Evolutionary conservation across 2,797 vertebrate genomes (phyloP), one percentile per base, ranked within the genome.

Genomic region (Acipenser transmontanus): DNA sequence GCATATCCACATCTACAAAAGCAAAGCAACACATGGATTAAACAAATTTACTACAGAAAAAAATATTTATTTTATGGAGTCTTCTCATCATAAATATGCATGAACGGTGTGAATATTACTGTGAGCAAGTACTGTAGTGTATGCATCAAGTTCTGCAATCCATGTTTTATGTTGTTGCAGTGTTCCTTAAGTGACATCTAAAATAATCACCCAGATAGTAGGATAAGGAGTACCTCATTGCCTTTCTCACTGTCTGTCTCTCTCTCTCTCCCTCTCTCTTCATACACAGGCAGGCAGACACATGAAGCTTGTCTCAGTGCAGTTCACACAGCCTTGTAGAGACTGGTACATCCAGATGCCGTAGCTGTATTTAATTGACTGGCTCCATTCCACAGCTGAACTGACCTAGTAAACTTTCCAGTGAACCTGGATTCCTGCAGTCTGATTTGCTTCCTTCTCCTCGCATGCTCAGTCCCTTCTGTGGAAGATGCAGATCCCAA

Each of bases 331-430:
- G 68, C 64, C 59, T 63, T 49, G 12, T 50, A 68, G 71, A 66
- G 64, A 51, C 60, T 1, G 7, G 7, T 0, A 65, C 65, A 20
- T 69, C 73, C 80, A 73, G 75, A 47, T 72, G 67, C 54, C 62
- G 47, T 52, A 60, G 63, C 63, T 49, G 7, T 17, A 50, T 61
- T 66, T 66, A 57, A 73, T 73, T 75, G 69, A 68, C 76, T 85
- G 81, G 74, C 79, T 75, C 64, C 68, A 65, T 70, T 81, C 77
- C 81, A 77, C 77, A 76, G 64, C 70, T 49, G 73, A 66, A 77
- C 71, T 81, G 84, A 78, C 81, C 78, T 79, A 82, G 72, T 87
- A 85, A 87, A 86, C 74, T 77, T 74, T 73, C 66, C 65, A 74
- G 70, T 75, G 75, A 82, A 81, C 77, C 78, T 81, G 76, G 76